Evolutionary conservation across 2,888 invertebrate genomes (phyloP).

Genomic region (Artemia sinica): DNA sequence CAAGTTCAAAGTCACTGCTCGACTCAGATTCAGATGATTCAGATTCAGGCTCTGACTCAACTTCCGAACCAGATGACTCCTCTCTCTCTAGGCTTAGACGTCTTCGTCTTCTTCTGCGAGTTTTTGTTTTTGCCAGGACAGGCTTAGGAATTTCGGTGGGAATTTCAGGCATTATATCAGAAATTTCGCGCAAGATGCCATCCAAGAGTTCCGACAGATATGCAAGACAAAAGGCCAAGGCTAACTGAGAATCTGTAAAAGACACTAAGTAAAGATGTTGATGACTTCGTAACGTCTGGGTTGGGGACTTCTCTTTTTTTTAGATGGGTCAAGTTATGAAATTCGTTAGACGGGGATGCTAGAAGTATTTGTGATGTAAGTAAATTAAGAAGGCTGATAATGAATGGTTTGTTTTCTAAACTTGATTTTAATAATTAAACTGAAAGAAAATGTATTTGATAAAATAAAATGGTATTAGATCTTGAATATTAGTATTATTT

Average conservation of each 20-base stretch:
- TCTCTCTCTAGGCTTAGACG: background rate
- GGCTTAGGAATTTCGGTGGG: background rate
- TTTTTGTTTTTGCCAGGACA: background rate
- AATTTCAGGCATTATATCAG: constrained; percentile 12
- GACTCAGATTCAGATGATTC: constrained; percentile 8
- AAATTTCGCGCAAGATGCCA: constrained; percentile 12
- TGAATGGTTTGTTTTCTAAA: too few species aligned
- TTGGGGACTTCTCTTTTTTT: too few species aligned
- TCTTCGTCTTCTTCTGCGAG: background rate
- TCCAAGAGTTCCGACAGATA: constrained; percentile 8
- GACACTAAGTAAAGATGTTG: too few species aligned
- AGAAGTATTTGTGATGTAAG: too few species aligned
- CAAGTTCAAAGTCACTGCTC: constrained; percentile 1
- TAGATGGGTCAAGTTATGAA: too few species aligned
- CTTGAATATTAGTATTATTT: too few species aligned
- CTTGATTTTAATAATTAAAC: too few species aligned
- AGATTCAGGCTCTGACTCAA: constrained; percentile 2
- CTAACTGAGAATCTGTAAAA: background rate
- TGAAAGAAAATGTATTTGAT: too few species aligned
- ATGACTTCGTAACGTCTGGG: too few species aligned
- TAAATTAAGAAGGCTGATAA: too few species aligned
- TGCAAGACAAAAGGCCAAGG: constrained; percentile 7
- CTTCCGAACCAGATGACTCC: constrained; percentile 1
- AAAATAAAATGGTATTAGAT: too few species aligned
- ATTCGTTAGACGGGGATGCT: too few species aligned